These are phyloP conservation scores for Neomonachus schauinslandi DNA, from an alignment of 2,113 vertebrate species.

Conservation along the genomic window DNA sequence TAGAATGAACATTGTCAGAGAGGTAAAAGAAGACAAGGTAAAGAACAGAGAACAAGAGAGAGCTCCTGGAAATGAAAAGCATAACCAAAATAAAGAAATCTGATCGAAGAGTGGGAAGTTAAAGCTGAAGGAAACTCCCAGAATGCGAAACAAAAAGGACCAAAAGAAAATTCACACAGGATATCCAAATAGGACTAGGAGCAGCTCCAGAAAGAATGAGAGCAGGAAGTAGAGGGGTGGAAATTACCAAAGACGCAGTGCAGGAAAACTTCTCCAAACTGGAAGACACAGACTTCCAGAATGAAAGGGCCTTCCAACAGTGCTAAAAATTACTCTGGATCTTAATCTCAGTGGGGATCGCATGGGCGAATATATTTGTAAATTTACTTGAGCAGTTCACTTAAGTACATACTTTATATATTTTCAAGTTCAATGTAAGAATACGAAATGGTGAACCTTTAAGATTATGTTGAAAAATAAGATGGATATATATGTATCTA, in stretches of 20 bases:
- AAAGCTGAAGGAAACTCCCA: neutral
- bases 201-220: neutral
- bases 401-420: neutral
- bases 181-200: neutral
- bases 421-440: slow-evolving; percentile 35
- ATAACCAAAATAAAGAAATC: neutral
- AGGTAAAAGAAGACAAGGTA: neutral
- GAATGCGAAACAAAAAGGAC: neutral
- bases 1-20: neutral
- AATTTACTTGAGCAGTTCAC: neutral
- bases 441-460: slow-evolving; percentile 23
- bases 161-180: neutral
- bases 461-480: neutral
- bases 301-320: neutral
- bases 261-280: neutral
- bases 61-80: neutral
- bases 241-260: neutral
- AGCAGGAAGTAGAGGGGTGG: neutral
- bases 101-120: neutral
- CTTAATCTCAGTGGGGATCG: neutral
- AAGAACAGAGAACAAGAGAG: neutral
- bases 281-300: slow-evolving; percentile 20
- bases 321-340: neutral
- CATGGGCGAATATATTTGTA: neutral
- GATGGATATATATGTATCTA: neutral